Conservation (phyloP, 2,113 vertebrate species). For the Abramis brama region DNA sequence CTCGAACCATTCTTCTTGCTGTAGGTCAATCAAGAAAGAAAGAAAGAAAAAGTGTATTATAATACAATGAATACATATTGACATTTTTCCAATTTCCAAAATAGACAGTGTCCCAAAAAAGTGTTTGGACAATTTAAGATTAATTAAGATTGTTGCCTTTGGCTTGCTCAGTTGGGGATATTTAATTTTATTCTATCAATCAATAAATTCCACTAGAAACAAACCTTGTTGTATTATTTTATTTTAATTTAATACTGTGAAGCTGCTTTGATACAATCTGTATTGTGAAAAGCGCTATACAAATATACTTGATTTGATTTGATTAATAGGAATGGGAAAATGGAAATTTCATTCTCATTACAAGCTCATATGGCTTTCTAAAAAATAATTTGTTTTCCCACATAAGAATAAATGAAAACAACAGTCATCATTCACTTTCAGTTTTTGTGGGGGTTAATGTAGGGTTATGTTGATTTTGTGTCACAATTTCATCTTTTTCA, state of each 20-base stretch:
- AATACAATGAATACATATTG: neutral
- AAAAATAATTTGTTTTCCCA: neutral
- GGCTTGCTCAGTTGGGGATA: no score
- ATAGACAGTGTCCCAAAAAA: neutral
- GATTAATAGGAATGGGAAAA: neutral
- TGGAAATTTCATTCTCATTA: no score
- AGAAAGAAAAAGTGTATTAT: neutral
- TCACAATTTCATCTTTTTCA: neutral
- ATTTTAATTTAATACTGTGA: no score
- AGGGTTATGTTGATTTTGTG: neutral
- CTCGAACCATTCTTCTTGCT: slow-evolving; percentile 95
- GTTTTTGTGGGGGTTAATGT: neutral
- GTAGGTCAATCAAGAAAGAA: slow-evolving; percentile 33
- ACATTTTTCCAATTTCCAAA: neutral
- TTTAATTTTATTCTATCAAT: no score
- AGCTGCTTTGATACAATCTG: no score
- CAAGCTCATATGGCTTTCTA: no score
- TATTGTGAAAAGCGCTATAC: no score
- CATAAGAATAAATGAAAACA: neutral
- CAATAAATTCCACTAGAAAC: no score
- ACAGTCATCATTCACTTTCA: neutral
- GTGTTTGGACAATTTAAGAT: neutral
- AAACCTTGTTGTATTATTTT: no score
- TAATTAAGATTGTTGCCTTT: no score
- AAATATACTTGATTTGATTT: no score